Evolutionary conservation across 92 coral and sea anemone species (phyloP).

Genomic region (Hydrozoanthus gracilis): DNA sequence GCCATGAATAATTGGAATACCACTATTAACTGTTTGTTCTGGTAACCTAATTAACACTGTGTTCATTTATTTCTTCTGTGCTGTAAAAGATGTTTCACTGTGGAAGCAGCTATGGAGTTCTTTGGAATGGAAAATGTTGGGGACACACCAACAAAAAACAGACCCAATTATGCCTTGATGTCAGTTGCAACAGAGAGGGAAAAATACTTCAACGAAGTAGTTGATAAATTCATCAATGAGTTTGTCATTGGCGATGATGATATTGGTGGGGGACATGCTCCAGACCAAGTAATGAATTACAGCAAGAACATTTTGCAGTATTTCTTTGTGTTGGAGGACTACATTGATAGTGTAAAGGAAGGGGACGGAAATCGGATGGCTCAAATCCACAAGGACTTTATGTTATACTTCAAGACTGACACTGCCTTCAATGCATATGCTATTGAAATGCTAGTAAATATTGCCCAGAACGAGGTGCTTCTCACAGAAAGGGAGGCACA

Average conservation of each 20-base stretch:
- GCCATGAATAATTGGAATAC: too few species aligned
- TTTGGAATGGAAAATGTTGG: constrained; percentile 21
- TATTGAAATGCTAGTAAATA: constrained; percentile 43
- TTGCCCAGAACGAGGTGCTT: constrained; percentile 40
- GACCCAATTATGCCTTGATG: constrained; percentile 49
- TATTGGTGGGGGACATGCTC: not conserved
- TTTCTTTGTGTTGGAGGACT: not conserved
- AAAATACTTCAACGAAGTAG: not conserved
- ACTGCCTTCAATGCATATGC: constrained; percentile 44
- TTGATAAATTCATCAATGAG: constrained; percentile 46
- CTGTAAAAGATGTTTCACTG: constrained; percentile 34
- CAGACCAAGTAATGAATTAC: constrained; percentile 25
- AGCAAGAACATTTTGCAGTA: not conserved
- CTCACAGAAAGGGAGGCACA: constrained; percentile 40
- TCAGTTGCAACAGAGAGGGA: constrained; percentile 18
- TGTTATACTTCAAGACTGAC: constrained; percentile 42
- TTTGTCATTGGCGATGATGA: constrained; percentile 29
- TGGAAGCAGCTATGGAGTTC: constrained; percentile 49
- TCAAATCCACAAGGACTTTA: constrained; percentile 41
- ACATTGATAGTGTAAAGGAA: constrained; percentile 45
- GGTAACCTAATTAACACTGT: too few species aligned
- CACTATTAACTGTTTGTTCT: too few species aligned
- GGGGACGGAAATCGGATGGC: constrained; percentile 57
- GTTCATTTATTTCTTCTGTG: too few species aligned
- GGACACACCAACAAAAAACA: constrained; percentile 49